Base-by-base conservation (phyloP, 2,113 vertebrate genomes). In the Colistium nudipinnis region DNA sequence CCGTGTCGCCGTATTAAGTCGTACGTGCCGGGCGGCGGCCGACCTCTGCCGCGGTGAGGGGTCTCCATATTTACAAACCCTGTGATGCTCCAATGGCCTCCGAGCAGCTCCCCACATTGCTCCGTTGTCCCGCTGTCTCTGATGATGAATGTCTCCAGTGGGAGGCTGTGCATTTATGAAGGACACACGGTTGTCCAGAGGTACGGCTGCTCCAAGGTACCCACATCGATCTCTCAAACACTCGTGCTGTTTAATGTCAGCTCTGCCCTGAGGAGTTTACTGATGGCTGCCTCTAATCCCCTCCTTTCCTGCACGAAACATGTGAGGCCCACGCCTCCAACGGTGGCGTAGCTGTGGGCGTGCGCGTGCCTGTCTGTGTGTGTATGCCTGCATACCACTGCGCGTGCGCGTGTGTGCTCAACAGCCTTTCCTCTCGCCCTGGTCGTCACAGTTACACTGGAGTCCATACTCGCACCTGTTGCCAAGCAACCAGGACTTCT, bases 201-300 rank as follows among this genome's bases (percentile, higher is more conserved):
- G 74, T 79, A 53, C 55, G 61, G 62, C 78, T 67, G 76, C 88
- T 85, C 74, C 68, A 70, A 84, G 82, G 79, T 68, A 81, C 70
- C 74, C 62, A 19, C 86, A 89, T 91, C 84, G 82, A 92, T 92
- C 90, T 68, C 70, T 88, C 76, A 83, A 78, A 81, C 82, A 82
- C 79, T 82, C 55, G 70, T 78, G 81, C 82, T 87, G 81, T 91
- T 90, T 92, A 90, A 90, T 92, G 88, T 90, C 91, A 90, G 81
- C 67, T 49, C 72, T 82, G 84, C 84, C 87, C 74, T 14, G 69
- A 86, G 87, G 87, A 84, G 81, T 82, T 84, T 83, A 70, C 75
- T 69, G 66, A 88, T 76, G 78, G 79, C 59, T 80, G 48, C 25
- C 55, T 86, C 74, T 88, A 89, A 91, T 82, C 80, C 76, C 74